Conservation (phyloP, 2,888 invertebrate genomes). For the Synanthedon vespiformis region DNA sequence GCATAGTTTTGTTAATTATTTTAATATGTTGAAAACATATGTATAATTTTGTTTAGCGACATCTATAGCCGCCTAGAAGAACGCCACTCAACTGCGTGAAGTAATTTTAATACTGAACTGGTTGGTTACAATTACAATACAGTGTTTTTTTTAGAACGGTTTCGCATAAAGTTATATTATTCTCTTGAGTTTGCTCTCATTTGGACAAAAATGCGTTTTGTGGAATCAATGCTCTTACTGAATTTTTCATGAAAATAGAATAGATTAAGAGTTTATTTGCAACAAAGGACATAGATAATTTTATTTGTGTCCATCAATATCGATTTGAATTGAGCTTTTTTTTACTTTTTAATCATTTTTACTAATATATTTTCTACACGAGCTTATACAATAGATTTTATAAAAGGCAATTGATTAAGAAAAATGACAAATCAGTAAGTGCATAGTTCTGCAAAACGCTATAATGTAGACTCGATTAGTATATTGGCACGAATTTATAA, state of each 20-base stretch:
- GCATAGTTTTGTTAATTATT: no score
- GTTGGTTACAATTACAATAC: no score
- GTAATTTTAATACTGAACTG: no score
- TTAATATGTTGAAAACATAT: no score
- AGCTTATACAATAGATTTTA: constrained; percentile 43
- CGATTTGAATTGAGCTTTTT: neutral
- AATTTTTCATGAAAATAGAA: neutral
- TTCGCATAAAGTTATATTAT: no score
- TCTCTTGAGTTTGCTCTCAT: neutral
- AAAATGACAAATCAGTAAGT: constrained; percentile 48
- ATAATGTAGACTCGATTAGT: no score
- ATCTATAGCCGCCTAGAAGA: neutral
- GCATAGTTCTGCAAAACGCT: constrained; percentile 65
- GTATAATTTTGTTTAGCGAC: no score
- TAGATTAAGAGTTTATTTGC: no score
- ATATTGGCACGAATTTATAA: no score
- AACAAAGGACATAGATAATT: no score
- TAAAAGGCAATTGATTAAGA: constrained; percentile 61
- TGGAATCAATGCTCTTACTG: constrained; percentile 57
- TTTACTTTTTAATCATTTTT: neutral
- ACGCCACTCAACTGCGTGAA: neutral
- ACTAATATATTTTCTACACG: constrained; percentile 16
- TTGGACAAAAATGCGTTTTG: constrained; percentile 11
- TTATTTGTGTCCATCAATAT: neutral
- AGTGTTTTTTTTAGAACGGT: no score